A percentile compares a stretch with the other conserved stretches of the same genome.
Conservation (phyloP, 2,113 vertebrate species). For the Ceratotherium simum region DNA sequence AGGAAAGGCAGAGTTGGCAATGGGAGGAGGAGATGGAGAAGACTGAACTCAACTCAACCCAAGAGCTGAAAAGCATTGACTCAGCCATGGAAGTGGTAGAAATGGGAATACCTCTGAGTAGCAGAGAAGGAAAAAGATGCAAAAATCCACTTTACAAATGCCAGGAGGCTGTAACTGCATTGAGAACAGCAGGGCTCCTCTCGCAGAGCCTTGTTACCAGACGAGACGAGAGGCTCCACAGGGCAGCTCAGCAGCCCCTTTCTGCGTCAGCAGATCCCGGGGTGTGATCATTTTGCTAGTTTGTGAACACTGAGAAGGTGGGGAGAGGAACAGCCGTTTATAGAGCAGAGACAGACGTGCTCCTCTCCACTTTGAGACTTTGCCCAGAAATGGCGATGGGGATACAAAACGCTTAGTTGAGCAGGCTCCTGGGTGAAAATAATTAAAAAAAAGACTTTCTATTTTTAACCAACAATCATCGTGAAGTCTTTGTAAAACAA, state of each 20-base stretch:
- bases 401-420: neutral
- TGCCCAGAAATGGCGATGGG: conserved; percentile 1
- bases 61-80: conserved; percentile 33
- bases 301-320: neutral
- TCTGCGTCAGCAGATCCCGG: neutral
- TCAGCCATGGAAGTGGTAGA: neutral
- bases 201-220: neutral
- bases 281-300: neutral
- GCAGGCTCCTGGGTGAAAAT: neutral
- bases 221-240: neutral
- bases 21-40: neutral
- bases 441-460: neutral
- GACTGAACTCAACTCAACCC: neutral
- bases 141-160: conserved; percentile 22
- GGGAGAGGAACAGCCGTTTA: neutral
- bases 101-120: neutral
- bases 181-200: neutral
- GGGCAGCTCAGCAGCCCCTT: neutral
- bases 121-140: neutral
- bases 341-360: conserved; percentile 43
- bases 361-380: neutral
- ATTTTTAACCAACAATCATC: conserved; percentile 14
- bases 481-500: conserved; percentile 18
- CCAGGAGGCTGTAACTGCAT: neutral
- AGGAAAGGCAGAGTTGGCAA: neutral